phyloP scores from a whole-genome alignment of 1,140 invertebrate species.

The Plutomurus gul region DNA sequence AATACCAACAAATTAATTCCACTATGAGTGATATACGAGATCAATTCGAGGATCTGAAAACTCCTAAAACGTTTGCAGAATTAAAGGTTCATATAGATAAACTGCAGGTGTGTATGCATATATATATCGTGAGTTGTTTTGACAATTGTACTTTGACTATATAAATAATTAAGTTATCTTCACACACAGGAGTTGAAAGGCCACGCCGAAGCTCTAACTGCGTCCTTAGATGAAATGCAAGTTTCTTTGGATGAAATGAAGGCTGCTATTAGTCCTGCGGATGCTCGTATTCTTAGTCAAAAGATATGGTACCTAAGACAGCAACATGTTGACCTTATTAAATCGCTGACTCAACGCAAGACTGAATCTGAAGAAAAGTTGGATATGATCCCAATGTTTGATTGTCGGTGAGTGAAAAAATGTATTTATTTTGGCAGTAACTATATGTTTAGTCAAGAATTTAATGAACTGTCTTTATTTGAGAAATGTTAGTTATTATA shows the following conservation, averaged over 20 bases:
- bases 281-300: slow-evolving; percentile 80
- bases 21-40: slow-evolving; percentile 66
- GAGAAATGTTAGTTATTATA: not conserved
- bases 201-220: not conserved
- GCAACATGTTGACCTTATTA: slow-evolving; percentile 77
- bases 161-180: not conserved
- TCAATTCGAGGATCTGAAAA: slow-evolving; percentile 66
- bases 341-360: slow-evolving; percentile 73
- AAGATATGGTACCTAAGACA: slow-evolving; percentile 74
- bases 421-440: not conserved
- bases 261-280: slow-evolving; percentile 81
- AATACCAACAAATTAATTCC: slow-evolving; percentile 4
- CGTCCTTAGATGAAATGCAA: slow-evolving; percentile 46
- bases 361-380: slow-evolving; percentile 75
- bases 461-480: not conserved
- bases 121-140: not conserved
- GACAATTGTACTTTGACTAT: not conserved
- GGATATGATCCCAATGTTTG: slow-evolving; percentile 72
- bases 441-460: not conserved
- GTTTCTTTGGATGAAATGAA: slow-evolving; percentile 67
- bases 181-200: slow-evolving; percentile 26
- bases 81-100: slow-evolving; percentile 32
- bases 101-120: not conserved
- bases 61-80: slow-evolving; percentile 47
- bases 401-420: slow-evolving; percentile 62